Conservation (phyloP, 64 coral and sea anemone genomes). For the Montipora efflorescens region DNA sequence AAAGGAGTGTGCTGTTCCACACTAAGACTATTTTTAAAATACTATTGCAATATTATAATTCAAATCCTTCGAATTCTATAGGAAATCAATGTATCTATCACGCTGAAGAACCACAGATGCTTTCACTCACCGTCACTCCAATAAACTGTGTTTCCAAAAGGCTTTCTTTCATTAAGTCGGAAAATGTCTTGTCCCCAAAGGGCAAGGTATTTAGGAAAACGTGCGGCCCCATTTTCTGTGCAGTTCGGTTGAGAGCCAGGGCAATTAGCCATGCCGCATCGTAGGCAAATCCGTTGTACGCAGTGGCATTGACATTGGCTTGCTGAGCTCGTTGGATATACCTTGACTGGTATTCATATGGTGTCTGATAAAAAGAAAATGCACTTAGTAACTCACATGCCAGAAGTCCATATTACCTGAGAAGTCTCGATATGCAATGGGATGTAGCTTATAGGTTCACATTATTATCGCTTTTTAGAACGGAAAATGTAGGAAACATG, state of each 20-base stretch:
- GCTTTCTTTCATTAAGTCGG: constrained; percentile 33
- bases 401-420: too few relatives aligned
- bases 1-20: too few relatives aligned
- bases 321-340: neutral
- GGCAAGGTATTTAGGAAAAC: neutral
- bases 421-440: too few relatives aligned
- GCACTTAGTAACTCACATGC: neutral
- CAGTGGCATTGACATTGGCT: neutral
- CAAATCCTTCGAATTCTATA: too few relatives aligned
- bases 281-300: constrained; percentile 72
- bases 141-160: constrained; percentile 40
- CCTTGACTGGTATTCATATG: constrained; percentile 5
- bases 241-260: constrained; percentile 50
- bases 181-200: constrained; percentile 39
- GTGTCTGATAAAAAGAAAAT: constrained; percentile 24
- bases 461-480: too few relatives aligned
- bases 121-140: constrained; percentile 63
- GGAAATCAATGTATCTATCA: too few relatives aligned
- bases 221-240: constrained; percentile 25
- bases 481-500: too few relatives aligned
- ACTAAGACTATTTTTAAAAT: too few relatives aligned
- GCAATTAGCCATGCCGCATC: constrained; percentile 73
- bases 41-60: too few relatives aligned
- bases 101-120: neutral
- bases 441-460: too few relatives aligned